phyloP scores from a whole-genome alignment of 2,113 vertebrate species.

The Heterotilapia buettikoferi region DNA sequence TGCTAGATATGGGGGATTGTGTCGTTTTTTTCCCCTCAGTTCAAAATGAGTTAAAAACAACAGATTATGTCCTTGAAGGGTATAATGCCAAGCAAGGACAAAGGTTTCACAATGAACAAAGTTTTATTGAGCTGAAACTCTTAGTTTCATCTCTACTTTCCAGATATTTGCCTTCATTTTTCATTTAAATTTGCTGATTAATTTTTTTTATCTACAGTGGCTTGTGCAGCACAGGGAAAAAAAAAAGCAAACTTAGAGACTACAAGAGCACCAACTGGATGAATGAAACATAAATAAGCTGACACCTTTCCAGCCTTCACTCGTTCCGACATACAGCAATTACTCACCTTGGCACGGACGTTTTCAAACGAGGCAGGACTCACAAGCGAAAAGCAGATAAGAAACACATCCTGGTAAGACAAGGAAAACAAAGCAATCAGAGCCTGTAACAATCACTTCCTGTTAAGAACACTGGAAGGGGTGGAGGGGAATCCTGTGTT shows the following conservation, averaged over 20 bases:
- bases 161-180: background rate
- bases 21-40: accelerated
- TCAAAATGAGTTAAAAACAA: background rate
- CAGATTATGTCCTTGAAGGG: background rate
- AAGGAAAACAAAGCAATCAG: slow-evolving; percentile 32
- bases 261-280: background rate
- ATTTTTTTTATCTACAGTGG: background rate
- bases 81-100: background rate
- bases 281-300: background rate
- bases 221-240: background rate
- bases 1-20: background rate
- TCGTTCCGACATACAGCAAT: background rate
- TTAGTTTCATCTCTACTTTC: background rate
- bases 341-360: slow-evolving; percentile 91
- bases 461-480: background rate
- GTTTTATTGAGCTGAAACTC: background rate
- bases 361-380: slow-evolving; percentile 99
- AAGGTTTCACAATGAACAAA: background rate
- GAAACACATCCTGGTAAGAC: slow-evolving; percentile 87
- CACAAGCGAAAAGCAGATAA: slow-evolving; percentile 98
- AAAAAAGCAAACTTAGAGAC: background rate
- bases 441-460: background rate
- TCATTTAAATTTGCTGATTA: background rate
- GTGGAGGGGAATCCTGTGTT: background rate
- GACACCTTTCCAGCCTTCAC: background rate